Evolutionary conservation across 1,140 invertebrate species (phyloP).

Genomic region (Dinoponera quadriceps): DNA sequence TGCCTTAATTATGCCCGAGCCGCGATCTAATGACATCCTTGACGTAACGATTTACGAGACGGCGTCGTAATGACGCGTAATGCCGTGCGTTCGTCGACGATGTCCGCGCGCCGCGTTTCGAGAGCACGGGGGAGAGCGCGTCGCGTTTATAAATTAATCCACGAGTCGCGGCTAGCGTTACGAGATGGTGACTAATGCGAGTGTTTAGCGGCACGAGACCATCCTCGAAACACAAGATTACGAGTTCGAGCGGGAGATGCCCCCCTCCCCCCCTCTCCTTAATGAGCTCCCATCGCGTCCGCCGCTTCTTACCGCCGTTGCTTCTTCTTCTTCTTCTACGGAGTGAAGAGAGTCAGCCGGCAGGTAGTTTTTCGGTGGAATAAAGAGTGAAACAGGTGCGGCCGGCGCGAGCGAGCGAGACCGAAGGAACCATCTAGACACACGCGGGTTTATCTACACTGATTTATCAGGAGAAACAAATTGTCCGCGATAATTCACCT

Average conservation of each 20-base stretch:
- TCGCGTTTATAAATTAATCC: neutral
- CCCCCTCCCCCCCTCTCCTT: neutral
- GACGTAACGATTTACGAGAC: neutral
- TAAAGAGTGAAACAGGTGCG: constrained; percentile 62
- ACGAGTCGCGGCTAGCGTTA: neutral
- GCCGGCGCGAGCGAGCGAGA: neutral
- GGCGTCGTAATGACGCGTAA: neutral
- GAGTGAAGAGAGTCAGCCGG: constrained; percentile 29
- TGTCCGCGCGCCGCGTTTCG: too few relatives aligned
- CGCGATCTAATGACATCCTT: too few relatives aligned
- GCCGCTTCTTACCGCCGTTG: neutral
- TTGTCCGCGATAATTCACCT: constrained; percentile 60
- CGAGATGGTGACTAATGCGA: constrained; percentile 16
- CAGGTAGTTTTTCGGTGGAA: constrained; percentile 51
- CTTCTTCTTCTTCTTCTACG: too few relatives aligned
- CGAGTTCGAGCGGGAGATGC: neutral
- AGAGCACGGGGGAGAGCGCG: too few relatives aligned
- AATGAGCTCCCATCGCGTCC: neutral
- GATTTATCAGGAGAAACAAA: constrained; percentile 63
- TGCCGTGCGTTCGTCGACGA: too few relatives aligned
- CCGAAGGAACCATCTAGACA: constrained; percentile 44
- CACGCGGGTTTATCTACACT: constrained; percentile 54
- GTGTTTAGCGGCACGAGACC: constrained; percentile 9
- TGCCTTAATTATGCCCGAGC: neutral
- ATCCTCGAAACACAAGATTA: neutral